Evolutionary conservation across 2,113 vertebrate species (phyloP), one percentile per base, ranked within the genome.

Genomic region (Sylvietta virens): DNA sequence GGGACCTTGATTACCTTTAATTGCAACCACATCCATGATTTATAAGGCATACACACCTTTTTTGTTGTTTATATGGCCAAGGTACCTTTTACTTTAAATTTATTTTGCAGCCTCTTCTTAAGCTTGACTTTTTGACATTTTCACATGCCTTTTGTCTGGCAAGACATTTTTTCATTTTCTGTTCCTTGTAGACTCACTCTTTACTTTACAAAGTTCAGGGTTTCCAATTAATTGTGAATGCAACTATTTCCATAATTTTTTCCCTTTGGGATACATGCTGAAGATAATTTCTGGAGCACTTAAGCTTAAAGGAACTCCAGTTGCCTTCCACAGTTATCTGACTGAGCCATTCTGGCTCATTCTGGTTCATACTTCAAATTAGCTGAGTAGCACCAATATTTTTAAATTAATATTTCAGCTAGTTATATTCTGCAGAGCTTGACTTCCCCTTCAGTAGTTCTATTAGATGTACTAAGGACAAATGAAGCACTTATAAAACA

Each of bases 231-330:
- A 60, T 33, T 64, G 23, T 24, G 37, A 76, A 50, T 44, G 30
- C 31, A 90, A 6, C 9, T 86, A 50, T 88, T 76, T 66, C 61
- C 26, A 22, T 44, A 30, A 4, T 56, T 95, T 82, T 88, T 86
- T 30, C 21, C 21, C 10, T 92, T 86, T 69, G 40, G 35, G 53
- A 67, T 64, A 88, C 12, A 14, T 50, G 20, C 21, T 31, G 45
- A 86, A 89, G 54, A 69, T n/a, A 76, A 76, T 50, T 92, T 80
- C 62, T 94, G 70, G 37, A 82, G 15, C 42, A 54, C 9, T 61
- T 51, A 33, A 7, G 6, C 47, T 88, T 91, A 80, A 60, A 76
- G 40, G 33, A 86, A 83, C 7, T 72, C 35, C 33, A 60, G 12
- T 22, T 76, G 13, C 30, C 33, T 86, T 76, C 35, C 44, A 48